phyloP scores from a whole-genome alignment of 2,797 vertebrate species.

The Sebastes miniatus region DNA sequence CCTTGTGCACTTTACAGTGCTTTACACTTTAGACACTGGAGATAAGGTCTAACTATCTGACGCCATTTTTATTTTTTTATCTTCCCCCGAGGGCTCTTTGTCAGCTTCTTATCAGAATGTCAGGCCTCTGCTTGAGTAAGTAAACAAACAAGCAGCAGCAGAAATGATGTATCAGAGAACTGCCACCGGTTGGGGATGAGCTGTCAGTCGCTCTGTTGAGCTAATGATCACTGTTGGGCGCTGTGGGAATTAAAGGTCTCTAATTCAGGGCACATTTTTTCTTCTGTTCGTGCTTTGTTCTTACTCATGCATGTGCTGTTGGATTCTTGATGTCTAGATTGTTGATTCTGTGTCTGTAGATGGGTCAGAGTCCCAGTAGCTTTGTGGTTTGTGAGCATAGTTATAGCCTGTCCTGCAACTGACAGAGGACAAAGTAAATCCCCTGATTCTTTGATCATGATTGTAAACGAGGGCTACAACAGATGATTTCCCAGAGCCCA shows the following conservation, averaged over 20 bases:
- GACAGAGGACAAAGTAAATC: neutral
- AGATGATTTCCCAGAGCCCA: neutral
- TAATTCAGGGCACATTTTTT: conserved; percentile 58
- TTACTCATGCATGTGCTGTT: conserved; percentile 26
- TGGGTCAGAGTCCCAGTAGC: neutral
- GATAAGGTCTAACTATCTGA: conserved; percentile 71
- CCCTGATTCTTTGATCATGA: neutral
- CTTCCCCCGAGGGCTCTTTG: conserved; percentile 65
- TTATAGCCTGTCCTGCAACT: neutral
- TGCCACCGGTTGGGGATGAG: conserved; percentile 67
- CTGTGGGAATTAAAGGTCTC: conserved; percentile 66
- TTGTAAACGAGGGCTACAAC: neutral
- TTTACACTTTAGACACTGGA: conserved; percentile 41
- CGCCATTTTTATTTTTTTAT: conserved; percentile 66
- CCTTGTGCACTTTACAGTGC: conserved; percentile 42
- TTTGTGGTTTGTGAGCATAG: conserved; percentile 2
- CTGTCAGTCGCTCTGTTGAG: conserved; percentile 77
- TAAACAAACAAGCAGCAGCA: conserved; percentile 74
- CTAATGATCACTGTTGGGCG: conserved; percentile 75
- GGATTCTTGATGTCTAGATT: conserved; percentile 4
- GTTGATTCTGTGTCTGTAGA: neutral
- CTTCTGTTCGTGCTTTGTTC: conserved; percentile 9
- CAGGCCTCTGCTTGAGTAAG: conserved; percentile 74
- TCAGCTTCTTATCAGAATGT: conserved; percentile 77
- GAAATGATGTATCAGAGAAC: conserved; percentile 75